Base-by-base conservation (phyloP, 2,797 vertebrate species). In the Myotis daubentonii region DNA sequence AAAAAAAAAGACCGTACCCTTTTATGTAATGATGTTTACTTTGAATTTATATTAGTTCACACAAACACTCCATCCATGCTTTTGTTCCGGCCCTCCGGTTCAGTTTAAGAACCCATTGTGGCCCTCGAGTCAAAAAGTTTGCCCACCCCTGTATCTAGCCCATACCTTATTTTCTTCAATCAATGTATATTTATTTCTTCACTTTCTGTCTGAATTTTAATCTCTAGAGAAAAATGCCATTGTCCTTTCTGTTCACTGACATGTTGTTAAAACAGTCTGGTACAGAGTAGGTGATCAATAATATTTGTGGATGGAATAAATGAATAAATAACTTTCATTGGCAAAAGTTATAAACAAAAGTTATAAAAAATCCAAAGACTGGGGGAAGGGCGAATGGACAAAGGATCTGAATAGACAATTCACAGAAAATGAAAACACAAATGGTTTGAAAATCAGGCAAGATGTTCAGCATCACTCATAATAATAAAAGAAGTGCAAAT, bases 351-450 rank as follows among this genome's bases (percentile, higher is more conserved):
- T 44, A 44, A 83, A 82, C 57, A 72, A 89, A 82, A 33, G 41
- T 49, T 72, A 62, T 75, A 55, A 55, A 66, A 53, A 23, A 78
- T 44, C 38, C 60, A 66, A 65, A 78, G 20, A 23, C 25, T 23
- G 5, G 12, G 70, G 49, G 4, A 15, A 41, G 30, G 10, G 10
- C 6, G 13, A 74, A 47, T 10, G 44, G 47, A 16, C 62, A 90
- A 49, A 74, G 3, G n/a, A 13, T 25, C 65, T 72, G 62, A 79
- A 68, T 41, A 66, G 47, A 72, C 10, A 72, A 71, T 76, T 70
- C 68, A 79, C 47, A 79, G 44, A 94, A 93, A 93, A 83, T 3
- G 30, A 91, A 85, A 83, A 91, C 22, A 87, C 49, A 71, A 47
- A 25, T 55, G 62, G 65, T 22, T 81, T 72, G 16, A 60, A 90